Base-by-base conservation (phyloP, 23 tunicate species). In the Styela clava region DNA sequence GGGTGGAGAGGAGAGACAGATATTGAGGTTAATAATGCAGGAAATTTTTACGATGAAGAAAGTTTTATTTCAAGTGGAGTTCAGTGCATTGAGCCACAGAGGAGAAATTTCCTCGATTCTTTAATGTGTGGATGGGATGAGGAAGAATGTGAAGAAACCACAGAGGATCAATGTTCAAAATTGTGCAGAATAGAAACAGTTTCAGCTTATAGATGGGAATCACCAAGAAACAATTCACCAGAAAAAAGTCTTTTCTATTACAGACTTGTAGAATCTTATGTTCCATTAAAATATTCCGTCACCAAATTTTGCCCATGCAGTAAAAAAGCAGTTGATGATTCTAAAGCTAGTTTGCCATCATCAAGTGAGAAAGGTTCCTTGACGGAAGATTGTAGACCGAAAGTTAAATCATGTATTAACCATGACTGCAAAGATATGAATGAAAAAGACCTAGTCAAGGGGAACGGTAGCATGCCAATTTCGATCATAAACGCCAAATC, bases 71-170 rank as follows among this genome's bases (percentile, higher is more conserved):
- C 71, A 67, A 67, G 24, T 12, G 1, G 22, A 67, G 31, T 27
- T 1, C 71, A 25, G 24, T 67, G 31, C 24, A 44, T 44, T 44
- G 56, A 44, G 12, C 9, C 56, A 44, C 9, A 21, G 44, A 37
- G 81, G 44, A 26, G 81, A 23, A 76, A 64, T 44, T 52, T 76
- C 22, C 81, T 76, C 37, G 65, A 76, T 76, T 76, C 81, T 22
- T 76, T 76, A 31, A 5, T 76, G 27, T 24, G 31, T 33, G 81
- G 2, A 2, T 52, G 64, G 33, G 81, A 44, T 21, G 81, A 76
- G 67, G 81, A 76, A 19, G 27, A 24, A 1, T 33, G 77, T 34
- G 81, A 76, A 52, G 21, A 24, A 25, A 31, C 35, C 21, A 2
- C 16, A 51, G 81, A 64, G 22, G 22, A 24, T 26, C 64, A 76